Evolutionary conservation across 2,797 vertebrate species (phyloP), one percentile per base, ranked within the genome.

Genomic region (Thunnus albacares): DNA sequence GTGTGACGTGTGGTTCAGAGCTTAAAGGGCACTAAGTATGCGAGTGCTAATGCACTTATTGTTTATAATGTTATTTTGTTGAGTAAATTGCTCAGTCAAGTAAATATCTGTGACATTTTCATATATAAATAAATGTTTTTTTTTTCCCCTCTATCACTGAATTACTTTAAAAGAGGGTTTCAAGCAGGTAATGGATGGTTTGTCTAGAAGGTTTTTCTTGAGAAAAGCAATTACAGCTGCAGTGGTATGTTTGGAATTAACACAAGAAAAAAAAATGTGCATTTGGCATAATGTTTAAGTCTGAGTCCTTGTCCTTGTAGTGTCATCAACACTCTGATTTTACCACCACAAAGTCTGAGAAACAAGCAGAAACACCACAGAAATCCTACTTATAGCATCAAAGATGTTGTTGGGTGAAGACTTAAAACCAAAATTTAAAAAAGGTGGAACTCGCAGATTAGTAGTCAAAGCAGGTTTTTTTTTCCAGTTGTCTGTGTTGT

Each of bases 41-140:
- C 0, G 5, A 59, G 35, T 11, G 55, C 33, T 74, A 11, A 76
- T 52, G 51, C 33, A 38, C 38, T 51, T 0, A 26, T n/a, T 30
- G 22, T 45, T 67, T 26, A 12, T 59, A 45, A 41, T 62, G 15
- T 26, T 51, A 2, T 33, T 47, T 14, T 47, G 26, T 18, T 24
- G 14, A 9, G 18, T 12, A 35, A 22, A 49, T 51, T 60, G 41
- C 28, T 57, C 3, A 22, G 30, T 51, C 18, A 62, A 52, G 28
- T 41, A 65, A 66, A 58, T 24, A 51, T 63, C 22, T 22, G 18
- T 68, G 69, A 71, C 67, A 75, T 79, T 75, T 75, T 5, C 14
- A 33, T 28, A 35, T 28, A 15, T 14, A 5, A 28, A 64, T 24
- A 13, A 12, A 41, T 56, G 17, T 8, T 28, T 9, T 68, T 60